Conservation (phyloP, 2,888 invertebrate species). For the Alviniconcha strummeri region DNA sequence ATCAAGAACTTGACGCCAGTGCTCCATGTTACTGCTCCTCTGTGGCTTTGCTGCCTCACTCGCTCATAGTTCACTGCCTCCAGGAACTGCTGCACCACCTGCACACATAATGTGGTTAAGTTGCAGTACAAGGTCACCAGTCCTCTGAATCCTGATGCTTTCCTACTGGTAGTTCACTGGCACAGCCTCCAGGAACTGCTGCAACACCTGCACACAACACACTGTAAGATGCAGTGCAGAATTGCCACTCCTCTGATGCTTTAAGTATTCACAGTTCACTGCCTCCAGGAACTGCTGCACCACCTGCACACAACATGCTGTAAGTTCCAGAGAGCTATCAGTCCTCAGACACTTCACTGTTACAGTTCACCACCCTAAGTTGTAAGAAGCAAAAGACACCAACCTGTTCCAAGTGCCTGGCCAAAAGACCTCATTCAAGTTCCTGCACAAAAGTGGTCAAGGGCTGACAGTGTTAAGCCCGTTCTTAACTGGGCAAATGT, state of each 20-base stretch:
- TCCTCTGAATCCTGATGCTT: neutral
- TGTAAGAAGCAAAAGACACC: no score
- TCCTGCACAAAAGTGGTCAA: no score
- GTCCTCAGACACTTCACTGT: neutral
- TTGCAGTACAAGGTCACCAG: neutral
- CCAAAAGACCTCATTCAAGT: no score
- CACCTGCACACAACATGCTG: constrained; percentile 77
- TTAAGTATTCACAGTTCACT: constrained; percentile 79
- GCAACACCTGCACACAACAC: no score
- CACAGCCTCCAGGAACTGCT: no score
- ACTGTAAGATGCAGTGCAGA: no score
- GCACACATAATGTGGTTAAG: constrained; percentile 47
- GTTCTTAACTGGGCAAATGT: no score
- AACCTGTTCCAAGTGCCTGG: no score
- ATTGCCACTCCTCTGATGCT: constrained; percentile 78
- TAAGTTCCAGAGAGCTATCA: neutral
- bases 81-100: constrained; percentile 89
- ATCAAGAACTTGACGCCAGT: constrained; percentile 86
- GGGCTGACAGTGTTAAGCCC: no score
- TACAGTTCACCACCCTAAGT: no score
- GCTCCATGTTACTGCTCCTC: constrained; percentile 82
- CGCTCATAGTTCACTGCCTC: constrained; percentile 82
- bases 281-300: constrained; percentile 88
- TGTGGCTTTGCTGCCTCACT: constrained; percentile 76
- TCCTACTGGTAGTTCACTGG: neutral